Percentiles rank a stretch among this genome's conserved stretches.
phyloP scores from a whole-genome alignment of 2,113 vertebrate genomes.

The Genyomyrus donnyi region DNA sequence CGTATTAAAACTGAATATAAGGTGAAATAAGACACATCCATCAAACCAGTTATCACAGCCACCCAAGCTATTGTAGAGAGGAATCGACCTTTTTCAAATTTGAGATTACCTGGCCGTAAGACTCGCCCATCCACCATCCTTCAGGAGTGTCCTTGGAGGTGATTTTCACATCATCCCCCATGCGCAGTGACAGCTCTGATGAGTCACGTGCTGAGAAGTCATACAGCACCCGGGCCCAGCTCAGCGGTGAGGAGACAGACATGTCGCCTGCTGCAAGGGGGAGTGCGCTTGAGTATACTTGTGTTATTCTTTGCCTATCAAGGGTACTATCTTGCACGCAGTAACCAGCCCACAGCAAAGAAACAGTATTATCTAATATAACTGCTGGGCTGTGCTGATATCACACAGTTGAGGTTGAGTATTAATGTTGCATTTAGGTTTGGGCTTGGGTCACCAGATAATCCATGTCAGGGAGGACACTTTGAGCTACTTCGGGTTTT shows the following conservation, averaged over 20 bases:
- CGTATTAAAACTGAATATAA: background rate
- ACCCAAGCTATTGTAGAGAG: background rate
- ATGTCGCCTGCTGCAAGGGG: background rate
- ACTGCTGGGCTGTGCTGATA: background rate
- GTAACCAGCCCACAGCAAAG: background rate
- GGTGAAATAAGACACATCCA: background rate
- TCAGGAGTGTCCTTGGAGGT: slow-evolving; percentile 79
- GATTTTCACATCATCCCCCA: slow-evolving; percentile 83
- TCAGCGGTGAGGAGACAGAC: slow-evolving; percentile 29
- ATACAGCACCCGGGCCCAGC: slow-evolving; percentile 76
- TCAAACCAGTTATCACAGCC: background rate
- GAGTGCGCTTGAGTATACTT: background rate
- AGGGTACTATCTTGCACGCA: background rate
- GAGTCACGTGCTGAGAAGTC: slow-evolving; percentile 84
- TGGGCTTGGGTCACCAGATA: background rate
- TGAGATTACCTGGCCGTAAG: slow-evolving; percentile 74
- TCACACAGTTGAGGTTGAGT: background rate
- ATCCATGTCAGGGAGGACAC: no score
- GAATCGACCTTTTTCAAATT: background rate
- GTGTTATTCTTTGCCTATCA: background rate
- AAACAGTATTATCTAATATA: background rate
- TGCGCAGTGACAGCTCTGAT: slow-evolving; percentile 73
- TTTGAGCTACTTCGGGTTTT: no score
- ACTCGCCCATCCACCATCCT: slow-evolving; percentile 90
- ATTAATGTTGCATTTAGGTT: background rate